Percentiles rank a stretch among this genome's conserved stretches.
These are phyloP conservation scores for Himantopus leucocephalus DNA, from an alignment of 2,113 vertebrate species.

Conservation along the genomic window DNA sequence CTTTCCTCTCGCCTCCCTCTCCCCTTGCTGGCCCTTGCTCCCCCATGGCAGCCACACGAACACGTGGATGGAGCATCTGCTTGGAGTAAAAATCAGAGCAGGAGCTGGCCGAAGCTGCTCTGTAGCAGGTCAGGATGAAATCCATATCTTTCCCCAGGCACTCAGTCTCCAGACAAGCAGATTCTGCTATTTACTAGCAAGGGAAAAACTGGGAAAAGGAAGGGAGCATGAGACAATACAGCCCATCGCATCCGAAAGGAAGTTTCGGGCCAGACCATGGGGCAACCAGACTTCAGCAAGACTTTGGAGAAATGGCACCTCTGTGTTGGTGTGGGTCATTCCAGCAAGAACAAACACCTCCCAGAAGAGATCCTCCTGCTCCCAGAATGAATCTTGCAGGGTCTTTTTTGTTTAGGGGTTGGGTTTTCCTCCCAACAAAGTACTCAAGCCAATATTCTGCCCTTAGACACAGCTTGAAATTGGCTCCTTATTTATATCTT, in stretches of 20 bases:
- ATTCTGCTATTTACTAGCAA: background rate
- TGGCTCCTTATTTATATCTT: background rate
- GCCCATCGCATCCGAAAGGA: background rate
- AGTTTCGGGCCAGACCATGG: background rate
- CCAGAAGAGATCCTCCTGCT: background rate
- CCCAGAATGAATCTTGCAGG: background rate
- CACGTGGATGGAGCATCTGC: background rate
- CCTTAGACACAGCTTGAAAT: background rate
- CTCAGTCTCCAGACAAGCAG: background rate
- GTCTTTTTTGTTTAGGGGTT: background rate
- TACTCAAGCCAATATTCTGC: background rate
- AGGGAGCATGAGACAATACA: background rate
- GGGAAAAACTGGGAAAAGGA: background rate
- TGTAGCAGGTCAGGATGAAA: background rate
- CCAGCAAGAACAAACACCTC: background rate
- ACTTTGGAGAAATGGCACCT: background rate
- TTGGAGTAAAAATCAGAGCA: background rate
- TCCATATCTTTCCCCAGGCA: accelerated
- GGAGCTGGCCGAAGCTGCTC: background rate
- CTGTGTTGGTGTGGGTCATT: background rate
- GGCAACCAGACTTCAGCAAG: background rate
- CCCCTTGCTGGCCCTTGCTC: background rate
- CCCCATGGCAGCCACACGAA: background rate
- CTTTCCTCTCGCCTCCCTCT: slow-evolving; percentile 17
- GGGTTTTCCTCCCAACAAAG: background rate